Evolutionary conservation across 2,888 invertebrate species (phyloP).

Genomic region (Adelognathus sp.): DNA sequence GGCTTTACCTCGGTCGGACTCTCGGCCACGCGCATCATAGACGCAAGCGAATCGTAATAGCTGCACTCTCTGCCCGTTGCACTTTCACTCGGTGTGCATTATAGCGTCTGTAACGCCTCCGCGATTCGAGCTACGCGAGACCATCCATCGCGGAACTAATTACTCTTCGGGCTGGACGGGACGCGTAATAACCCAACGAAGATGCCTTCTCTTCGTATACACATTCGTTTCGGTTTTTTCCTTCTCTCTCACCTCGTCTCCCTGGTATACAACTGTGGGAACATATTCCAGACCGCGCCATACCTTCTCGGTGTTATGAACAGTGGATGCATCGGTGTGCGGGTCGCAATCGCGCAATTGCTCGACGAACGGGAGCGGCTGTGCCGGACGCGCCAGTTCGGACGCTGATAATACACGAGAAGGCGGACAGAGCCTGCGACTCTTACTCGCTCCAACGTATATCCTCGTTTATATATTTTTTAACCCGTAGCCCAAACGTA

Average conservation of each 20-base stretch:
- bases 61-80: constrained; percentile 32
- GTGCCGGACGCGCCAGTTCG: constrained; percentile 17
- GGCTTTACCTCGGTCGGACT: constrained; percentile 4
- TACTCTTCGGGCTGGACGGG: constrained; percentile 56
- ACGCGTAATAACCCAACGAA: constrained; percentile 26
- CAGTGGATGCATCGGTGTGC: constrained; percentile 20
- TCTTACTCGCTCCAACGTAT: not conserved
- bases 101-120: constrained; percentile 40
- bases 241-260: not conserved
- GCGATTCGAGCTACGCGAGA: constrained; percentile 41
- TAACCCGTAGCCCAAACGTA: too few species aligned
- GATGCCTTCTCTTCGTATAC: not conserved
- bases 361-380: constrained; percentile 64
- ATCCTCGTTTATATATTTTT: too few species aligned
- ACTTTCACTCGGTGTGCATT: constrained; percentile 58
- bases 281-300: not conserved
- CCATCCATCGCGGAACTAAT: constrained; percentile 63
- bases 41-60: constrained; percentile 43
- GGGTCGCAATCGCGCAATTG: constrained; percentile 54
- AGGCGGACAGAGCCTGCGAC: not conserved
- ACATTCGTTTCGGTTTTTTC: not conserved
- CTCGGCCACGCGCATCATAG: constrained; percentile 36
- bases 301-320: not conserved
- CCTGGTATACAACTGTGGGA: constrained; percentile 6
- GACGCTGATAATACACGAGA: constrained; percentile 62